A percentile compares a stretch with the other conserved stretches of the same genome.
phyloP scores from a whole-genome alignment of 2,888 invertebrate genomes.

The Ditylenchus weischeri region DNA sequence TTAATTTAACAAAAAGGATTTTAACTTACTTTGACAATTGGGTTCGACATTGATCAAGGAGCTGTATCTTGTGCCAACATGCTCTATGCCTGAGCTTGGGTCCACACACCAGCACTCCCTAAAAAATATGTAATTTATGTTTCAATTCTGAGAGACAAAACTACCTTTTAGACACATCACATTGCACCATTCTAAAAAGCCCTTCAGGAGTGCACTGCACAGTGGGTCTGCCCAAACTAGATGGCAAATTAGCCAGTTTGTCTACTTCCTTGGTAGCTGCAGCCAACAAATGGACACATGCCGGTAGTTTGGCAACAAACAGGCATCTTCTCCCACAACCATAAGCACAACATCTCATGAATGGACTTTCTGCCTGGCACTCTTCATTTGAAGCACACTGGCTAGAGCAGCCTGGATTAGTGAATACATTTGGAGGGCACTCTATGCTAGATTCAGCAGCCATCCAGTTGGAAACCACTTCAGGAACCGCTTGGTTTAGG shows the following conservation, averaged over 20 bases:
- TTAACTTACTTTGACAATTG: slow-evolving; percentile 29
- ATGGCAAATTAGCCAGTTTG: slow-evolving; percentile 18
- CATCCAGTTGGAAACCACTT: not conserved
- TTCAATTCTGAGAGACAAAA: slow-evolving; percentile 29
- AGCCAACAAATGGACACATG: slow-evolving; percentile 36
- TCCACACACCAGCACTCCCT: slow-evolving; percentile 46
- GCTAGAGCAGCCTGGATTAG: slow-evolving; percentile 38
- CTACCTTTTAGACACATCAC: slow-evolving; percentile 29
- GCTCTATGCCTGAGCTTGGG: slow-evolving; percentile 31
- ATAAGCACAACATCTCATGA: slow-evolving; percentile 40
- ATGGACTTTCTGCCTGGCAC: slow-evolving; percentile 27
- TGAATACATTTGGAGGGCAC: slow-evolving; percentile 34
- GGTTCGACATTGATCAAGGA: slow-evolving; percentile 22
- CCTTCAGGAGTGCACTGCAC: slow-evolving; percentile 48
- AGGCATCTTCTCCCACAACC: slow-evolving; percentile 41
- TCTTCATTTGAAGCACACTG: slow-evolving; percentile 39
- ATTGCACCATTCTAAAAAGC: slow-evolving; percentile 44
- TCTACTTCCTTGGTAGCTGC: slow-evolving; percentile 26
- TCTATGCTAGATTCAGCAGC: slow-evolving; percentile 17
- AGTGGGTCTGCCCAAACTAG: slow-evolving; percentile 8
- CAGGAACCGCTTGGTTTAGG: not conserved
- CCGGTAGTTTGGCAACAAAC: slow-evolving; percentile 9
- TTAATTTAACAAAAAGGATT: not conserved
- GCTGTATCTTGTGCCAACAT: slow-evolving; percentile 22
- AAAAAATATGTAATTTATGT: slow-evolving; percentile 16